Conservation (phyloP, 1,140 invertebrate species). For the Drosophila insularis region DNA sequence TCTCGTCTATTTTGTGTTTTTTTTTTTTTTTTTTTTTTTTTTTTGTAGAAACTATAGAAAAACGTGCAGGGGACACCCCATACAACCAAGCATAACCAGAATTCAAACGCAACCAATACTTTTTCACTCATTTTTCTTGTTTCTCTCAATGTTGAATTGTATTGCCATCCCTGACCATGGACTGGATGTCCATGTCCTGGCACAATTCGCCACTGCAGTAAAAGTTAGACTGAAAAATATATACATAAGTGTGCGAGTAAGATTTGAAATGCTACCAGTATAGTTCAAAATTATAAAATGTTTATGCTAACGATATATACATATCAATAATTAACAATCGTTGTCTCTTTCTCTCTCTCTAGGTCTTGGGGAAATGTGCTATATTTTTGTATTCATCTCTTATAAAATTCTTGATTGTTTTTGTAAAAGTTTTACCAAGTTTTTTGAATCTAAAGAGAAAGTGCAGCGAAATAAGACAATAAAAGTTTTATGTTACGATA, state of each 20-base stretch:
- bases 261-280: not conserved
- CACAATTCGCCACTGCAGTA: slow-evolving; percentile 54
- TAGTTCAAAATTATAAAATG: not conserved
- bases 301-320: no score
- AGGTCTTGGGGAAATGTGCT: no score
- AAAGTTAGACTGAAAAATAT: slow-evolving; percentile 15
- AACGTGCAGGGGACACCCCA: slow-evolving; percentile 38
- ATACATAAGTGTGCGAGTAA: slow-evolving; percentile 14
- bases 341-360: no score
- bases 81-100: slow-evolving; percentile 25
- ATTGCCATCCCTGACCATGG: not conserved
- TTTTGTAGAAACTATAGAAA: slow-evolving; percentile 74
- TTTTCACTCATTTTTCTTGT: slow-evolving; percentile 10
- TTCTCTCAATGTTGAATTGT: not conserved
- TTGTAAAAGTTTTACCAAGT: no score
- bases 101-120: slow-evolving; percentile 41
- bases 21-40: slow-evolving; percentile 9
- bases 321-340: no score
- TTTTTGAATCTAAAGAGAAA: no score
- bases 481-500: no score
- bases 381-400: no score
- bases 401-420: no score
- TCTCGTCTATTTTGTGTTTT: slow-evolving; percentile 28
- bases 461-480: no score
- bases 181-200: not conserved